These are phyloP conservation scores for Lissocephala sabroskyi DNA, from an alignment of 2,888 invertebrate genomes.

Conservation along the genomic window DNA sequence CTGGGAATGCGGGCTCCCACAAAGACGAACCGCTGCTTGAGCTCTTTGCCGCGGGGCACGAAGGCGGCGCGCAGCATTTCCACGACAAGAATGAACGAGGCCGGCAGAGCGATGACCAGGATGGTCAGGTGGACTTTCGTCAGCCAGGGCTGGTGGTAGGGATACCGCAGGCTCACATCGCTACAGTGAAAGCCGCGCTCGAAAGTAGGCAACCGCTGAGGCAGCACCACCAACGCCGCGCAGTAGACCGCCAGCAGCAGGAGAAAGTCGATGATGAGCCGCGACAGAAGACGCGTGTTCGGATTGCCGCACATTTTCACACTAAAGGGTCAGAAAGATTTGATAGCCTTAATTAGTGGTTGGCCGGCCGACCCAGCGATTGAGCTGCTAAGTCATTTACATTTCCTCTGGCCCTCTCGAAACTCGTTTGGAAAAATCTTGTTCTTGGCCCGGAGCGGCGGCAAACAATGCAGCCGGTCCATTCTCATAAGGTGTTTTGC, in stretches of 20 bases:
- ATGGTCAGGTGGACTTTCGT: slow-evolving; percentile 58
- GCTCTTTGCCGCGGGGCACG: slow-evolving; percentile 25
- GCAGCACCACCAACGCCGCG: slow-evolving; percentile 53
- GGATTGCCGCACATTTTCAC: slow-evolving; percentile 60
- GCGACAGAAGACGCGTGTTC: slow-evolving; percentile 57
- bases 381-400: slow-evolving; percentile 17
- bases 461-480: background rate
- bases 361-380: slow-evolving; percentile 1
- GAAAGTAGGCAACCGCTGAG: slow-evolving; percentile 39
- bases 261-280: slow-evolving; percentile 58
- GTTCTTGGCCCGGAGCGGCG: slow-evolving; percentile 16
- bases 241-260: slow-evolving; percentile 47
- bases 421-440: slow-evolving; percentile 29
- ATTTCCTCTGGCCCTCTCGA: slow-evolving; percentile 16
- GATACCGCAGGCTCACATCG: slow-evolving; percentile 91
- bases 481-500: slow-evolving; percentile 15
- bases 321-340: slow-evolving; percentile 21
- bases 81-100: slow-evolving; percentile 49
- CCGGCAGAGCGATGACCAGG: slow-evolving; percentile 50
- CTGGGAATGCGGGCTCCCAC: slow-evolving; percentile 57
- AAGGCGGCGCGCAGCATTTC: slow-evolving; percentile 62
- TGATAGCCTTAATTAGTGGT: no score
- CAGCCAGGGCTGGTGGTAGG: slow-evolving; percentile 73
- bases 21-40: slow-evolving; percentile 51
- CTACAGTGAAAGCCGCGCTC: slow-evolving; percentile 93